Conservation (phyloP, 2,113 vertebrate genomes). For the Rhinoptilus africanus region DNA sequence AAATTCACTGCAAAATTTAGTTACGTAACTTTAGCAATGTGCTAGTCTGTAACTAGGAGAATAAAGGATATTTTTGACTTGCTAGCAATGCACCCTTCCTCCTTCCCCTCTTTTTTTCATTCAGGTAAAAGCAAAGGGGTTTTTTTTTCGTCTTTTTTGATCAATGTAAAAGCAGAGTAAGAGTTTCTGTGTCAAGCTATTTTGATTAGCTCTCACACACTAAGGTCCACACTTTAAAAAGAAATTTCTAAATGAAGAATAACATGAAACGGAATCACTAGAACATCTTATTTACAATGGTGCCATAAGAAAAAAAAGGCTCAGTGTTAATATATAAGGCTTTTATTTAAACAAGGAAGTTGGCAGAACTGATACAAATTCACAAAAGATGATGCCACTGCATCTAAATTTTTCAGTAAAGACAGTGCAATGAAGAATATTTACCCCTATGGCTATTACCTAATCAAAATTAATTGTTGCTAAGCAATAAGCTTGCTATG, state of each 20-base stretch:
- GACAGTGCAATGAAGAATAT: not conserved
- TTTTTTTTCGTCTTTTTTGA: not conserved
- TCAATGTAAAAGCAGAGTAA: not conserved
- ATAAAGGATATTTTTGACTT: not conserved
- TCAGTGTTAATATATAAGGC: not conserved
- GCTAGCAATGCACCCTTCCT: not conserved
- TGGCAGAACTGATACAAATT: not conserved
- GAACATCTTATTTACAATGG: not conserved
- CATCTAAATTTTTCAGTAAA: not conserved
- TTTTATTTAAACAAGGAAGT: not conserved
- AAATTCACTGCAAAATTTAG: not conserved
- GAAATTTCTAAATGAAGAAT: not conserved
- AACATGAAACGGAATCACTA: not conserved
- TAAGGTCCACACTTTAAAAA: not conserved
- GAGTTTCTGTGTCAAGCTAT: not conserved
- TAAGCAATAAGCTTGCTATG: not conserved
- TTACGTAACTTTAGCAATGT: not conserved
- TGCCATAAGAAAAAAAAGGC: not conserved
- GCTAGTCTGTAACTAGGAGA: not conserved
- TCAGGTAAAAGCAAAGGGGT: not conserved
- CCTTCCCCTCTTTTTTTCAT: not conserved
- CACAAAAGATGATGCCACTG: not conserved
- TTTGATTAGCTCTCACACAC: not conserved
- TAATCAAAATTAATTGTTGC: not conserved
- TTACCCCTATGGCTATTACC: not conserved